Percentiles rank a stretch among this genome's conserved stretches.
These are phyloP conservation scores for Calliopsis andreniformis DNA, from an alignment of 1,140 invertebrate species.

Conservation along the genomic window DNA sequence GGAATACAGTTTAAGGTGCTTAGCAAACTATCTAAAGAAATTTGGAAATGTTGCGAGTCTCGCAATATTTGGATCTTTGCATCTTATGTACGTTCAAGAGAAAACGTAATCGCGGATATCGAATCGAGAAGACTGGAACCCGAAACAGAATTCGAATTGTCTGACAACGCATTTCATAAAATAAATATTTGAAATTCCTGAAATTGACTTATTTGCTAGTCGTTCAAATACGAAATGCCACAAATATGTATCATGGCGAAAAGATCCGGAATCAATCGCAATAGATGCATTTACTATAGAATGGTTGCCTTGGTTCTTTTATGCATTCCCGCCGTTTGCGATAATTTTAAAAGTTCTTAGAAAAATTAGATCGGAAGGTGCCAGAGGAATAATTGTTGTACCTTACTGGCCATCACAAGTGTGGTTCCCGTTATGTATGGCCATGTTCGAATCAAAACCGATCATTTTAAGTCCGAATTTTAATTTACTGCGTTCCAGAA, in stretches of 20 bases:
- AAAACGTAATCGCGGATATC: slow-evolving; percentile 27
- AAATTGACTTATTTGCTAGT: slow-evolving; percentile 23
- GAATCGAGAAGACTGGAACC: not conserved
- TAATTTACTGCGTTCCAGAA: slow-evolving; percentile 54
- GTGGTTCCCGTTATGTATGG: slow-evolving; percentile 29
- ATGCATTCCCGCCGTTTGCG: slow-evolving; percentile 26
- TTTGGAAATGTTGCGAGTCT: slow-evolving; percentile 36
- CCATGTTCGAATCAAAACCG: not conserved
- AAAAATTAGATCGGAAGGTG: slow-evolving; percentile 37
- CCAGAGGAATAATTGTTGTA: not conserved
- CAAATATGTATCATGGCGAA: not conserved
- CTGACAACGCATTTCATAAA: not conserved
- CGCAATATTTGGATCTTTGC: slow-evolving; percentile 29
- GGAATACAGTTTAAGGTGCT: slow-evolving; percentile 28
- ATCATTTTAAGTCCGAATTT: slow-evolving; percentile 46
- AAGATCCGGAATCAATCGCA: not conserved
- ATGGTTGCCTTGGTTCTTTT: not conserved
- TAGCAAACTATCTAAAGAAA: slow-evolving; percentile 11
- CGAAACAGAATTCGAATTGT: slow-evolving; percentile 19
- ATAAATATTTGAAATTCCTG: not conserved
- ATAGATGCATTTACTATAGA: slow-evolving; percentile 24
- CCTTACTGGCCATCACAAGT: no score
- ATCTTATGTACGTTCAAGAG: slow-evolving; percentile 24
- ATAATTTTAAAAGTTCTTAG: slow-evolving; percentile 3
- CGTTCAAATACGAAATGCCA: slow-evolving; percentile 22